These are phyloP conservation scores for Matsumurasca onukii DNA, from an alignment of 1,140 invertebrate genomes.

Conservation along the genomic window DNA sequence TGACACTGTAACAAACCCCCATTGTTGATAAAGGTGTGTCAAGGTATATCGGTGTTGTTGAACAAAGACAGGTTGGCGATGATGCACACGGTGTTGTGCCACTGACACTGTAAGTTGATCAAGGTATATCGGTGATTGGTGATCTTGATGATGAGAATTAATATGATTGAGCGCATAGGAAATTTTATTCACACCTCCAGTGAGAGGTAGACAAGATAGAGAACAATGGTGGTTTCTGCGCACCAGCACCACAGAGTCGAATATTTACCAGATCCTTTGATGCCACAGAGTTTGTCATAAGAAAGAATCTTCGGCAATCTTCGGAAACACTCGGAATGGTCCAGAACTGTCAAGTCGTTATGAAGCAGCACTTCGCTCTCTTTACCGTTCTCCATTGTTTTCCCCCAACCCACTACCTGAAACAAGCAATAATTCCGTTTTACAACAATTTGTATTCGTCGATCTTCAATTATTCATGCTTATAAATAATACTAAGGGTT, in stretches of 20 bases:
- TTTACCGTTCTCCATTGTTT: background rate
- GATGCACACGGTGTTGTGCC: background rate
- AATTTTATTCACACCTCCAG: background rate
- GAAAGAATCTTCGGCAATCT: background rate
- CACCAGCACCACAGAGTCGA: background rate
- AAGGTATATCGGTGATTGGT: background rate
- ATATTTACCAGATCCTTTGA: background rate
- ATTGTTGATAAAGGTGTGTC: too few relatives aligned
- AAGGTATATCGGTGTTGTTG: too few relatives aligned
- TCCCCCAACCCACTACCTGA: background rate
- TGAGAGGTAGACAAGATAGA: background rate
- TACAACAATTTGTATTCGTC: too few relatives aligned
- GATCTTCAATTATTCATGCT: too few relatives aligned
- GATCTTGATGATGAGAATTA: background rate
- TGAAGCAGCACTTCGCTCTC: background rate
- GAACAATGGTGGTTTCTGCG: too few relatives aligned
- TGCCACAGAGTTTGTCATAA: background rate
- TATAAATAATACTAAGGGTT: too few relatives aligned
- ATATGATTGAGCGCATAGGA: background rate
- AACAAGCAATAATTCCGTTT: too few relatives aligned
- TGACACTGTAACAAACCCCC: too few relatives aligned
- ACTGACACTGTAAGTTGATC: background rate
- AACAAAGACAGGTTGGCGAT: background rate
- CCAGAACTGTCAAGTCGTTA: background rate
- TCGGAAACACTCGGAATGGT: background rate